Percentiles rank a stretch among this genome's conserved stretches.
These are phyloP conservation scores for Sinocyclocheilus grahami DNA, from an alignment of 2,113 vertebrate genomes.

Conservation along the genomic window DNA sequence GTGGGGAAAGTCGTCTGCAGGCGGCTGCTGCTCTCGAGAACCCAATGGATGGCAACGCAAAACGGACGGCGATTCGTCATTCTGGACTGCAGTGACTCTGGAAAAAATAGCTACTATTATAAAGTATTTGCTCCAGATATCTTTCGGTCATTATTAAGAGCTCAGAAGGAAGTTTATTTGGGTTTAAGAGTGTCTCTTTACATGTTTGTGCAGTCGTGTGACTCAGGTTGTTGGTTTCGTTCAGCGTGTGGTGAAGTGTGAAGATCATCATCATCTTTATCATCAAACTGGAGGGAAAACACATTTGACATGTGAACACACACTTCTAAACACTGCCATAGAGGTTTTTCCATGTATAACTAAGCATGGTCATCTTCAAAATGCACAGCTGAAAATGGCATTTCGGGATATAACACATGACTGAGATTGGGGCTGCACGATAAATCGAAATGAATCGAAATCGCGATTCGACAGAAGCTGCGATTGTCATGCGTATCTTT, in stretches of 20 bases:
- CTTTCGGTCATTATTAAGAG: not conserved
- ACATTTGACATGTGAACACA: slow-evolving; percentile 3
- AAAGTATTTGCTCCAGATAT: not conserved
- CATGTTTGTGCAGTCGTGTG: slow-evolving; percentile 1
- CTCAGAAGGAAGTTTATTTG: not conserved
- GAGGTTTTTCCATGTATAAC: not conserved
- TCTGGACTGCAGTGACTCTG: not conserved
- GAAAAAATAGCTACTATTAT: not conserved
- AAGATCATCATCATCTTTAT: not conserved
- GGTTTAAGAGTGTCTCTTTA: not conserved
- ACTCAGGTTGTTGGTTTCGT: not conserved
- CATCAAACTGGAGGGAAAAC: not conserved
- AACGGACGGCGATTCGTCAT: not conserved
- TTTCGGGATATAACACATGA: not conserved
- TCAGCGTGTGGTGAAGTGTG: not conserved
- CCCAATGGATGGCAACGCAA: not conserved
- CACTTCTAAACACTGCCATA: not conserved
- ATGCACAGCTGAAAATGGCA: not conserved
- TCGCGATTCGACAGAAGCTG: too few relatives aligned
- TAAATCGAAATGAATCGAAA: too few relatives aligned
- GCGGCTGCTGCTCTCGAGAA: not conserved
- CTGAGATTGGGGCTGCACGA: too few relatives aligned
- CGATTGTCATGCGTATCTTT: too few relatives aligned
- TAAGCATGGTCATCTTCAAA: not conserved
- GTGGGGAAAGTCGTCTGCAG: not conserved